These are phyloP conservation scores for Phylloscopus trochilus DNA, from an alignment of 2,113 vertebrate species.

Conservation along the genomic window DNA sequence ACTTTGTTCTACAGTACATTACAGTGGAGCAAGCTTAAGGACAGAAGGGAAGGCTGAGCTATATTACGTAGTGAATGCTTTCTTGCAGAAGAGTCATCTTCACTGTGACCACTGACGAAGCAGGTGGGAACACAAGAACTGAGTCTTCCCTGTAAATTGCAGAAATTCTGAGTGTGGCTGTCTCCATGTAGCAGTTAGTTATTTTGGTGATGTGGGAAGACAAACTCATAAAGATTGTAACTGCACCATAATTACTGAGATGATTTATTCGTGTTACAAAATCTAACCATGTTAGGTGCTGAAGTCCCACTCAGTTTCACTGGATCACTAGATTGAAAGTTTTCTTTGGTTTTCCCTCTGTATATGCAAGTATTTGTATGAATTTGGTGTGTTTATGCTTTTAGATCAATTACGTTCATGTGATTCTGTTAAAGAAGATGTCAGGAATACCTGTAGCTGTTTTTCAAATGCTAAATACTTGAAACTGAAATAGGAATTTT, in stretches of 20 bases:
- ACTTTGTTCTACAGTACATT: conserved; percentile 32
- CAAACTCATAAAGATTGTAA: background rate
- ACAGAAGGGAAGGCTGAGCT: conserved; percentile 26
- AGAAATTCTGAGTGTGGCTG: background rate
- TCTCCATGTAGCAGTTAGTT: background rate
- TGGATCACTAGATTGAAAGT: background rate
- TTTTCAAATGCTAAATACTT: background rate
- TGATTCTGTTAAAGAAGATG: background rate
- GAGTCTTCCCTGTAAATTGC: background rate
- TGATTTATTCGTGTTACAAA: background rate
- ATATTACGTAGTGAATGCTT: background rate
- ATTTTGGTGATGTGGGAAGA: background rate
- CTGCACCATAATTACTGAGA: background rate
- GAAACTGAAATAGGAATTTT: background rate
- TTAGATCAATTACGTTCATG: background rate
- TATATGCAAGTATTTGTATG: background rate
- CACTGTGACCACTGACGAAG: background rate
- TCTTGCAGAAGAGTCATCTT: background rate
- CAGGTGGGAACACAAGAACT: background rate
- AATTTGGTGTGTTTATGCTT: background rate
- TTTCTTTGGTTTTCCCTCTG: background rate
- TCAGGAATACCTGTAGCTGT: background rate
- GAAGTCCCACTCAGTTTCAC: background rate
- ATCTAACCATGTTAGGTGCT: background rate
- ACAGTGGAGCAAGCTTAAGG: conserved; percentile 12